phyloP scores from a whole-genome alignment of 2,113 vertebrate species.

The Eudyptes chrysolophus region DNA sequence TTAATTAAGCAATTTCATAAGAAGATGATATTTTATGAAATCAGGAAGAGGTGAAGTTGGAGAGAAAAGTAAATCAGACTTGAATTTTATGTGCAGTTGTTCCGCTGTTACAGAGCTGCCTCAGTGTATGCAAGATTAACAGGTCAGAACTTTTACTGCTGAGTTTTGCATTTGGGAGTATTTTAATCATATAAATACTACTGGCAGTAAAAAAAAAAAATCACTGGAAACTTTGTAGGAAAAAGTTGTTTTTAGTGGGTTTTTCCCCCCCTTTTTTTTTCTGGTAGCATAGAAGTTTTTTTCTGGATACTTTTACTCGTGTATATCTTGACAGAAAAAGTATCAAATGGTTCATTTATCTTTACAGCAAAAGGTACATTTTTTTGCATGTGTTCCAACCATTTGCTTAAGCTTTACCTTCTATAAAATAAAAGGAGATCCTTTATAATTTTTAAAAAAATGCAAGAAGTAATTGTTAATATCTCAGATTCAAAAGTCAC shows the following conservation, averaged over 20 bases:
- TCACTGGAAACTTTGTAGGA: neutral
- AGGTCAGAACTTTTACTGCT: neutral
- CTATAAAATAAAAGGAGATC: neutral
- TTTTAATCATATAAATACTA: neutral
- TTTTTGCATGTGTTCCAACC: neutral
- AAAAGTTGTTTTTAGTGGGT: neutral
- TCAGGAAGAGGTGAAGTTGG: neutral
- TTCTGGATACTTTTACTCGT: neutral
- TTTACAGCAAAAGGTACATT: neutral
- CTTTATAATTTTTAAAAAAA: neutral
- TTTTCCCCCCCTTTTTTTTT: neutral
- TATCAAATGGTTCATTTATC: neutral
- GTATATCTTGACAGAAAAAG: neutral
- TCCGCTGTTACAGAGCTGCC: neutral
- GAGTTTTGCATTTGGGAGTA: neutral
- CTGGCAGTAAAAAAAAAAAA: neutral
- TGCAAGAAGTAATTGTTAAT: neutral
- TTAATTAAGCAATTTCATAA: neutral
- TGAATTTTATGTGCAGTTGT: neutral
- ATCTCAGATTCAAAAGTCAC: neutral
- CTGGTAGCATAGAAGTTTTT: neutral
- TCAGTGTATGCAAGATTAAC: neutral
- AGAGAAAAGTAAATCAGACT: neutral
- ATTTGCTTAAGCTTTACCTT: neutral
- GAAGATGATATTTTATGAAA: neutral